phyloP scores from a whole-genome alignment of 1,140 invertebrate genomes.

The Drosophila setifemur region DNA sequence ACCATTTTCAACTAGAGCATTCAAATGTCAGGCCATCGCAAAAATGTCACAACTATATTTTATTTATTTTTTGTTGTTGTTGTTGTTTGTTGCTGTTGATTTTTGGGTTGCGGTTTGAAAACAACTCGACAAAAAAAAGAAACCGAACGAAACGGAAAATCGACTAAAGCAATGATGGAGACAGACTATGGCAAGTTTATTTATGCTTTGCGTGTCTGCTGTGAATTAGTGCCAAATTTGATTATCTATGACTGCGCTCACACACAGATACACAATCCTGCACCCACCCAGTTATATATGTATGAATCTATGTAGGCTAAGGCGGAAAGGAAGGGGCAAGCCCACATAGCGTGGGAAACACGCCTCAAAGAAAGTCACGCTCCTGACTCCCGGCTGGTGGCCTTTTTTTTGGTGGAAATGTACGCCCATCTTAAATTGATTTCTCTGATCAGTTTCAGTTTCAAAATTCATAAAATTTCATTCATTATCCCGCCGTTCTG shows the following conservation, averaged over 20 bases:
- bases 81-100: conserved; percentile 21
- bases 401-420: conserved; percentile 28
- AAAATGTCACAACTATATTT: conserved; percentile 28
- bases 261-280: conserved; percentile 44
- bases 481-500: too few relatives aligned
- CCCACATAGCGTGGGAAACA: conserved; percentile 52
- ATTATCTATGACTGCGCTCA: conserved; percentile 74
- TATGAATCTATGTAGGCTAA: background rate
- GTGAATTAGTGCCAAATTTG: conserved; percentile 81
- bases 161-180: conserved; percentile 36
- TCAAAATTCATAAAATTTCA: conserved; percentile 59
- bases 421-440: conserved; percentile 63
- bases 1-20: conserved; percentile 21
- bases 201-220: conserved; percentile 79
- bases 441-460: conserved; percentile 66
- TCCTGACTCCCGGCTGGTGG: conserved; percentile 8
- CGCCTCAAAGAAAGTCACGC: conserved; percentile 66
- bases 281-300: background rate
- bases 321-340: background rate
- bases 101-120: conserved; percentile 56
- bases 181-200: conserved; percentile 73
- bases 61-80: too few relatives aligned
- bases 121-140: conserved; percentile 26
- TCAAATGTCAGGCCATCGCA: conserved; percentile 1
- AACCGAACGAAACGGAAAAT: conserved; percentile 24